phyloP scores from a whole-genome alignment of 2,888 invertebrate genomes.

The Diadromus collaris region DNA sequence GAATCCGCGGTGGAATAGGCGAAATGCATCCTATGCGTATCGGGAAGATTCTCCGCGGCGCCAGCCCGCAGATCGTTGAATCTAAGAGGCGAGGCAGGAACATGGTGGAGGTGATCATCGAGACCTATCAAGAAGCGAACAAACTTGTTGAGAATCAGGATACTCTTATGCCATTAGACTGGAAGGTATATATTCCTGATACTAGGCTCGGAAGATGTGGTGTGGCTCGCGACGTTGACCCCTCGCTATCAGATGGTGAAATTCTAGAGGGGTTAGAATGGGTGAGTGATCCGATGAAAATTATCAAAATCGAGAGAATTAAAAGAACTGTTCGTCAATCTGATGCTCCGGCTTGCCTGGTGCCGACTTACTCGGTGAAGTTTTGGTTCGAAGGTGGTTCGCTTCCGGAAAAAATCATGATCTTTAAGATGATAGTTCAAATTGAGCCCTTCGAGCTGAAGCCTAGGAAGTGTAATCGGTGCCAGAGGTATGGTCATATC shows the following conservation, averaged over 20 bases:
- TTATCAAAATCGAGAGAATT: neutral
- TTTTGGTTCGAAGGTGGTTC: conserved; percentile 9
- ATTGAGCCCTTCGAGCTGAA: neutral
- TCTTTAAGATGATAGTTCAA: conserved; percentile 1
- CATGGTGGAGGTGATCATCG: neutral
- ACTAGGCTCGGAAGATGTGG: neutral
- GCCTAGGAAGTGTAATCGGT: neutral
- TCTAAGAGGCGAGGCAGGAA: conserved; percentile 24
- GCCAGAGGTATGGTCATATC: neutral
- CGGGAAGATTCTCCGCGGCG: neutral
- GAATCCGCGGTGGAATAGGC: neutral
- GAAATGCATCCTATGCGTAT: conserved; percentile 2
- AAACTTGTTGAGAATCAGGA: conserved; percentile 5
- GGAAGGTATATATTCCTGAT: conserved; percentile 26
- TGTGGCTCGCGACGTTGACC: conserved; percentile 8
- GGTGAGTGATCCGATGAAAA: neutral
- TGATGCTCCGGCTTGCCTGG: neutral
- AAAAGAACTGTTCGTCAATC: neutral
- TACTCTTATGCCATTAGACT: neutral
- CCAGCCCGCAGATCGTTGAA: neutral
- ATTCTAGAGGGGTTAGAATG: conserved; percentile 26
- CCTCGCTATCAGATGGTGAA: neutral
- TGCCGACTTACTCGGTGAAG: neutral
- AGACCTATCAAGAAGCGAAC: neutral
- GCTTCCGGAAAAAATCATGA: neutral